Base-by-base conservation (phyloP, 2,797 vertebrate species). In the Echiichthys vipera region DNA sequence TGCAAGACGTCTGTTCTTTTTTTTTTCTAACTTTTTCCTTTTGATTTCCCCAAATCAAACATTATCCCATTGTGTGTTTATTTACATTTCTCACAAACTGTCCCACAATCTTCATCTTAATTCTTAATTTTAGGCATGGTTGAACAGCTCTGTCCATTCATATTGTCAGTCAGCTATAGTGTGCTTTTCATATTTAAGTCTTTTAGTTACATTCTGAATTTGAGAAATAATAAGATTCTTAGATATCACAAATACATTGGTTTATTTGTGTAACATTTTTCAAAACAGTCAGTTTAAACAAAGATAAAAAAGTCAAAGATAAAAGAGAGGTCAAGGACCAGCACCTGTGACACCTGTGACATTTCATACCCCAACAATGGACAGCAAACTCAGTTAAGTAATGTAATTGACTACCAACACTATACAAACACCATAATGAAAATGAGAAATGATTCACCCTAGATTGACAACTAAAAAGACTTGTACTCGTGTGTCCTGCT, bases 231-330 rank as follows among this genome's bases (percentile, higher is more conserved):
- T n/a, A n/a, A n/a, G n/a, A n/a, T n/a, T n/a, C n/a, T n/a, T n/a
- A n/a, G n/a, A n/a, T n/a, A n/a, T n/a, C n/a, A n/a, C n/a, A n/a
- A n/a, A n/a, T n/a, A n/a, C n/a, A n/a, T n/a, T n/a, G n/a, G n/a
- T n/a, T n/a, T n/a, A n/a, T n/a, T n/a, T n/a, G n/a, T n/a, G n/a
- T n/a, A n/a, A n/a, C n/a, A n/a, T n/a, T n/a, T n/a, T n/a, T n/a
- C n/a, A n/a, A n/a, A 66, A 25, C 15, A 24, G 10, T n/a, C 40
- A 37, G 7, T 56, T 40, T 39, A 47, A 55, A 68, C 32, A 49
- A 39, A 29, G 3, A 39, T 27, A 57, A 5, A 20, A 46, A 67
- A 30, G 42, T 56, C 30, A 36, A 27, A 55, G 29, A 66, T 20
- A 46, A 66, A 30, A 34, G 5, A 6, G 11, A 54, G 15, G 17